A percentile compares a stretch with the other conserved stretches of the same genome.
These are phyloP conservation scores for Drosophila sucinea DNA, from an alignment of 1,140 invertebrate species.

Conservation along the genomic window DNA sequence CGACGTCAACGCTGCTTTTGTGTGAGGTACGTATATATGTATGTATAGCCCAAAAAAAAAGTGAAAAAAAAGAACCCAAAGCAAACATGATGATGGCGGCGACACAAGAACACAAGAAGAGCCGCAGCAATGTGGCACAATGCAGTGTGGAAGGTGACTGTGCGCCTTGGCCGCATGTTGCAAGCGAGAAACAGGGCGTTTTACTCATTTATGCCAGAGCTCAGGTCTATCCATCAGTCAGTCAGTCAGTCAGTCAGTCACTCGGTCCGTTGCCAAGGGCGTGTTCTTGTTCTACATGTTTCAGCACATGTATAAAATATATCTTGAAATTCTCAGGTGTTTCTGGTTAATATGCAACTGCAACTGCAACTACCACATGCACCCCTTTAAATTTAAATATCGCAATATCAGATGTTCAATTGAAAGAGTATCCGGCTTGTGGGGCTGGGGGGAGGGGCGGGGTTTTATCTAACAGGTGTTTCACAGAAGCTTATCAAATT, in stretches of 20 bases:
- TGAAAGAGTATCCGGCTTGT: no score
- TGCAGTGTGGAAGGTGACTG: not conserved
- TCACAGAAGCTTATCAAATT: not conserved
- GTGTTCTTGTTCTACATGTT: not conserved
- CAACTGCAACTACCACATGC: no score
- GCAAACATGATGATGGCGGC: not conserved
- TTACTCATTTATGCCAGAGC: no score
- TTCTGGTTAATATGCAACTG: no score
- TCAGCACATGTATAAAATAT: not conserved
- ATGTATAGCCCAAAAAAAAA: not conserved
- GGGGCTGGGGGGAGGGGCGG: no score
- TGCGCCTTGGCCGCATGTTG: slow-evolving; percentile 4
- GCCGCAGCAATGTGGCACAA: slow-evolving; percentile 32
- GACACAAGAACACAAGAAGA: slow-evolving; percentile 41
- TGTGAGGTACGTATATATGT: slow-evolving; percentile 23
- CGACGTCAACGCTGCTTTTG: slow-evolving; percentile 61
- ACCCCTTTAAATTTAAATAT: no score
- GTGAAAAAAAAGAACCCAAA: not conserved
- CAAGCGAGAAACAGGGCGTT: not conserved
- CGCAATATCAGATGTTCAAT: no score
- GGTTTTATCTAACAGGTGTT: not conserved
- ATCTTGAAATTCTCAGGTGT: no score
- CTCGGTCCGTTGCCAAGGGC: not conserved
- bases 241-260: slow-evolving; percentile 3
- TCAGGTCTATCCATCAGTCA: not conserved